Percentiles rank a stretch among this genome's conserved stretches.
These are phyloP conservation scores for Cyclargus thomasi DNA, from an alignment of 1,140 invertebrate species.

Conservation along the genomic window DNA sequence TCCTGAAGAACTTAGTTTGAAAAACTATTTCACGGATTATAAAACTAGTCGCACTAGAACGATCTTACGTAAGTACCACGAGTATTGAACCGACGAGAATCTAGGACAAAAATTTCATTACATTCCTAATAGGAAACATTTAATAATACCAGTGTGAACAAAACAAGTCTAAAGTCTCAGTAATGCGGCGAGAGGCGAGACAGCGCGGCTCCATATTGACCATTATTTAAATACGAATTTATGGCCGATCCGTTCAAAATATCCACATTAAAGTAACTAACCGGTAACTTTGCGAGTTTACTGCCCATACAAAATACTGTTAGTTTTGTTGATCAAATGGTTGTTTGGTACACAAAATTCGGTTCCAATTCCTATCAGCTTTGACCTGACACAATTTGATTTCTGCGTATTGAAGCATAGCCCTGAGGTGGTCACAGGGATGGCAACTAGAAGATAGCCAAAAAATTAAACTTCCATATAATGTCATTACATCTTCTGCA, in stretches of 20 bases:
- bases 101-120: background rate
- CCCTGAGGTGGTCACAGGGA: too few species aligned
- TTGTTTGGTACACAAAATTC: too few species aligned
- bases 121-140: slow-evolving; percentile 16
- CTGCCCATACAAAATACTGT: background rate
- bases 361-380: too few species aligned
- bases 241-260: background rate
- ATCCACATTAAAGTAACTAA: background rate
- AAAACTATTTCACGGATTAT: too few species aligned
- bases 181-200: slow-evolving; percentile 48
- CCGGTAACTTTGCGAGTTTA: background rate
- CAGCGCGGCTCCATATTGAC: slow-evolving; percentile 47
- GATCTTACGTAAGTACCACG: background rate
- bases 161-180: slow-evolving; percentile 26
- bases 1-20: too few species aligned
- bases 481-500: too few species aligned
- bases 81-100: background rate
- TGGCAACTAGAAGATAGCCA: too few species aligned
- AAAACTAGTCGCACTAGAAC: background rate
- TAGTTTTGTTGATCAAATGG: too few species aligned
- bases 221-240: slow-evolving; percentile 10
- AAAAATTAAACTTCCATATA: too few species aligned
- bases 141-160: slow-evolving; percentile 33
- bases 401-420: too few species aligned
- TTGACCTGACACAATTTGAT: too few species aligned